Conservation (phyloP, 2,888 invertebrate genomes). For the Gibbula magus region DNA sequence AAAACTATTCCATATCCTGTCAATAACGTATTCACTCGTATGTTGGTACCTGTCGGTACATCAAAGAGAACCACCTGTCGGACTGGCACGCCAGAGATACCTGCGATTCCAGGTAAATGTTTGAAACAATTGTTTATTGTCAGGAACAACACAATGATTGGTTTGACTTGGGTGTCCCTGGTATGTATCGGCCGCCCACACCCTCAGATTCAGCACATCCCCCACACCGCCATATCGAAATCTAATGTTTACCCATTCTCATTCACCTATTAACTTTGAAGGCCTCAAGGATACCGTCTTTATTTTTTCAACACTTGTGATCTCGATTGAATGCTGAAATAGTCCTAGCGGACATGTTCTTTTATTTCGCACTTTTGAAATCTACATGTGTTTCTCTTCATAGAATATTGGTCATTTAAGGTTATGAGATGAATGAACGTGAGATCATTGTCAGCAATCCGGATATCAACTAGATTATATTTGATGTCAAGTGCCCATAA, state of each 20-base stretch:
- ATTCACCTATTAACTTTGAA: neutral
- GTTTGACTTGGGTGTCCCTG: neutral
- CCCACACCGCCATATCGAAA: neutral
- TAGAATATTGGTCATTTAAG: too few species aligned
- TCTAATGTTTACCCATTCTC: conserved; percentile 6
- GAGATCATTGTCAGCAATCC: too few species aligned
- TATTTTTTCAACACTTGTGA: neutral
- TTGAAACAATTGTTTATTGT: conserved; percentile 19
- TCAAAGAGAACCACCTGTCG: neutral
- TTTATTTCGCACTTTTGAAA: too few species aligned
- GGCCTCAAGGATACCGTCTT: neutral
- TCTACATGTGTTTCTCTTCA: too few species aligned
- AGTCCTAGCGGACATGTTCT: too few species aligned
- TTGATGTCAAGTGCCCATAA: too few species aligned
- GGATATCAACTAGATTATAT: too few species aligned
- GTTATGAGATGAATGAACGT: too few species aligned
- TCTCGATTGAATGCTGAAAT: too few species aligned
- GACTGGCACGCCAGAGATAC: neutral
- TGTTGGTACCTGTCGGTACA: neutral
- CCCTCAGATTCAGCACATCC: neutral
- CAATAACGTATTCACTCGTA: too few species aligned
- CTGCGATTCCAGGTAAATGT: neutral
- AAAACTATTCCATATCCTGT: too few species aligned
- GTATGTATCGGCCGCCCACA: neutral
- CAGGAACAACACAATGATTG: neutral